Evolutionary conservation across 1,140 invertebrate genomes (phyloP).

Genomic region (Neomicropteryx cornuta): DNA sequence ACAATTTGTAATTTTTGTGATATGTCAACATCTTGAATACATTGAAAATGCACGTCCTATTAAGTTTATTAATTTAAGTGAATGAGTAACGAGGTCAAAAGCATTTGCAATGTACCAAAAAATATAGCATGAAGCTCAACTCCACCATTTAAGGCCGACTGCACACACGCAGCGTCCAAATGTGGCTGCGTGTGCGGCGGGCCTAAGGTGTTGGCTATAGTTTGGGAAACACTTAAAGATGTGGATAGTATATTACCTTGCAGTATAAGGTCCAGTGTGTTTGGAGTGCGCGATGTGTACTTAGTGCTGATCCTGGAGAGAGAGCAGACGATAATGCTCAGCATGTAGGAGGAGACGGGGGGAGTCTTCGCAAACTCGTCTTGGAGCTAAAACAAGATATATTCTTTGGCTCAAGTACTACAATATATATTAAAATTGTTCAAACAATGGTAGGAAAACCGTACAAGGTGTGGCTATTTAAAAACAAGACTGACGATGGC

Average conservation of each 20-base stretch:
- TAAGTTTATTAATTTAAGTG: no score
- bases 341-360: constrained; percentile 79
- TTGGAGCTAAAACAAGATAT: constrained; percentile 28
- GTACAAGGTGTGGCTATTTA: not conserved
- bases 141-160: no score
- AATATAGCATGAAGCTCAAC: no score
- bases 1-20: no score
- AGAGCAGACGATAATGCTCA: constrained; percentile 75
- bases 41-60: no score
- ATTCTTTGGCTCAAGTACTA: not conserved
- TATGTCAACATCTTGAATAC: no score
- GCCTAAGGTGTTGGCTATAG: constrained; percentile 9
- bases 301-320: constrained; percentile 34
- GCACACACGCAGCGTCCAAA: no score
- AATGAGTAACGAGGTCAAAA: no score
- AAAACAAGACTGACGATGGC: not conserved
- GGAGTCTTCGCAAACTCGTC: constrained; percentile 59
- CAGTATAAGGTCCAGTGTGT: constrained; percentile 7
- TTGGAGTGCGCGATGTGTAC: constrained; percentile 21
- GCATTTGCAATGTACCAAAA: no score
- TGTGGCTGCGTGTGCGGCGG: no score
- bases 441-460: not conserved
- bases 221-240: constrained; percentile 4
- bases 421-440: not conserved
- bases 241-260: no score